Base-by-base conservation (phyloP, 2,113 vertebrate species). In the Oncorhynchus mykiss region DNA sequence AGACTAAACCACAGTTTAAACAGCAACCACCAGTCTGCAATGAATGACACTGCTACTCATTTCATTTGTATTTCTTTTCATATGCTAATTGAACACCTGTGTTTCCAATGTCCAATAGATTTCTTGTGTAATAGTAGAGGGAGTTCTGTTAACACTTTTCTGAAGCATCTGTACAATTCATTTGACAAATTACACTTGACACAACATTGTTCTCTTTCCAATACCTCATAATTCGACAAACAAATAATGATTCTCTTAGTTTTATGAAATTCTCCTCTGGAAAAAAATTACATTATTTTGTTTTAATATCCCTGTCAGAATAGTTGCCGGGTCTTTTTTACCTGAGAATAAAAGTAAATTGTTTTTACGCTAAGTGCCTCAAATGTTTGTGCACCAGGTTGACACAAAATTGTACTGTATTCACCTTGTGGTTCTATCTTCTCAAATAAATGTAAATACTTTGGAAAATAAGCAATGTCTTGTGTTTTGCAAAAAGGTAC, bases 401-500 rank as follows among this genome's bases (percentile, higher is more conserved):
- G 84, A 90, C 85, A 83, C 73, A 16, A 18, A 84, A 85, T 87
- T 90, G 86, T 91, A 87, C 86, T 89, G 85, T 91, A 88, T 84
- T 84, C 31, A 80, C 84, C 73, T 79, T 80, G 77, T 86, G 85
- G 74, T 82, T 84, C 80, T 80, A 80, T 80, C 79, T 84, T 72
- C 64, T 84, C 64, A 74, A 92, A 91, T 91, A 92, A 91, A 92
- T 91, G 88, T 90, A 89, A 79, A 91, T 87, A 87, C 71, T 74
- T 79, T 79, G 84, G 68, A 70, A 84, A 70, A 18, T 27, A 70
- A 5, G 57, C 24, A 18, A 45, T 45, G 0, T 29, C 66, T 13
- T 64, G 24, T 39, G 29, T 1, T 6, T 66, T 78, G 51, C 51
- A 16, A 16, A 54, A 39, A 22, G 13, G 3, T 22, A n/a, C 22